Conservation (phyloP, 2,888 invertebrate genomes). For the Rapana venosa region DNA sequence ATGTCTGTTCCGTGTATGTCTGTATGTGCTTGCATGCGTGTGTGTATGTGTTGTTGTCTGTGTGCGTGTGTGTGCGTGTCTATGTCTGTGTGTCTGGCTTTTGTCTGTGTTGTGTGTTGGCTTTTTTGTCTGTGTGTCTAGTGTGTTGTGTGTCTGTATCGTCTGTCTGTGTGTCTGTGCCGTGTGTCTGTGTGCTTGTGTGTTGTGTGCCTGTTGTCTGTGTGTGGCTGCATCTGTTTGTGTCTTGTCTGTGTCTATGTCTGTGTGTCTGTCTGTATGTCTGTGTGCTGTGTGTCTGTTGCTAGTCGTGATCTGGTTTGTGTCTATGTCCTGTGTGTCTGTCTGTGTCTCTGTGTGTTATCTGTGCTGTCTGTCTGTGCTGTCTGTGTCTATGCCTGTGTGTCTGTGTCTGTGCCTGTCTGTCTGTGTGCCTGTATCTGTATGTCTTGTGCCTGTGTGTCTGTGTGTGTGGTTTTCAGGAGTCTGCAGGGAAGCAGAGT, state of each 20-base stretch:
- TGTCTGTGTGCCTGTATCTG: neutral
- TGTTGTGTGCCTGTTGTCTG: too few species aligned
- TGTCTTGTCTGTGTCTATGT: too few species aligned
- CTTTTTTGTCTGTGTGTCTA: neutral
- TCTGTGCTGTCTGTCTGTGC: neutral
- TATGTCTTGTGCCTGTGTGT: slow-evolving; percentile 5
- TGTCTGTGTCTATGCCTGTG: neutral
- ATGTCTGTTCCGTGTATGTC: neutral
- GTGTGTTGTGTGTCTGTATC: neutral
- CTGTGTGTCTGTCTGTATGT: too few species aligned
- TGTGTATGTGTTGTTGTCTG: slow-evolving; percentile 12
- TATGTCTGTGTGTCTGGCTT: neutral
- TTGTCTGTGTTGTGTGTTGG: slow-evolving; percentile 18
- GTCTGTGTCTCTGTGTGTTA: neutral
- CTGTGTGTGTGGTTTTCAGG: slow-evolving; percentile 44
- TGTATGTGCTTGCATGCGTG: slow-evolving; percentile 1
- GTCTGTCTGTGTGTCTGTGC: too few species aligned
- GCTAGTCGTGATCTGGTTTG: slow-evolving; percentile 97
- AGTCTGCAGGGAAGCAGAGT: slow-evolving; percentile 55
- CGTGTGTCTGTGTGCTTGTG: too few species aligned
- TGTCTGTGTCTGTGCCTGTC: neutral
- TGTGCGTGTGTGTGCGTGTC: slow-evolving; percentile 8
- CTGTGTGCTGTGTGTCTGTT: slow-evolving; percentile 75
- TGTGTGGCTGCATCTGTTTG: too few species aligned
- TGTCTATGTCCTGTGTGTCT: neutral